Evolutionary conservation across 2,888 invertebrate species (phyloP).

Genomic region (Andrena chrysosceles): DNA sequence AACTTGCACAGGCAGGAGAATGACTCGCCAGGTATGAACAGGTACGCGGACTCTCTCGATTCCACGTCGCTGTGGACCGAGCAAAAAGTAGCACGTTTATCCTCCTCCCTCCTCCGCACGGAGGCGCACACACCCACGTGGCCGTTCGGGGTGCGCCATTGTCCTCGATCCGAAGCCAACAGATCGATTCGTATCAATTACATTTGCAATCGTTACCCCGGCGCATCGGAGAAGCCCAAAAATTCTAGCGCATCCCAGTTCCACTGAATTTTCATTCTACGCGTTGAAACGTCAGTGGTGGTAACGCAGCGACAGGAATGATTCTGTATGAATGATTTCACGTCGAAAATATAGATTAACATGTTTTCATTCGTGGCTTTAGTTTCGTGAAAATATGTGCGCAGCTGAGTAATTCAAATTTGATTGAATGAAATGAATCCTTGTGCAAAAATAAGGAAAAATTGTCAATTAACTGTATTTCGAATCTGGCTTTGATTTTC

Average conservation of each 20-base stretch:
- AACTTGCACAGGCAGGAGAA: constrained; percentile 46
- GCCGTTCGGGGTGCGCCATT: constrained; percentile 47
- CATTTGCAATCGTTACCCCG: constrained; percentile 56
- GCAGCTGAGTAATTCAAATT: too few relatives aligned
- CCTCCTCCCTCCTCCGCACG: constrained; percentile 43
- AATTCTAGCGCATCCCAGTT: constrained; percentile 12
- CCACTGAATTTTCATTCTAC: too few relatives aligned
- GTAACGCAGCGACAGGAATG: too few relatives aligned
- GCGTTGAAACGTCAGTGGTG: too few relatives aligned
- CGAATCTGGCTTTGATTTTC: too few relatives aligned
- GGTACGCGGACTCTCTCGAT: constrained; percentile 65
- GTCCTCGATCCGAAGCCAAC: constrained; percentile 42
- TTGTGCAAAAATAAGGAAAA: too few relatives aligned
- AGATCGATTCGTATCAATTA: constrained; percentile 57
- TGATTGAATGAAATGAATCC: too few relatives aligned
- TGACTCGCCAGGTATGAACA: constrained; percentile 65
- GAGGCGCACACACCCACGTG: constrained; percentile 35
- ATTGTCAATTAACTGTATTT: too few relatives aligned
- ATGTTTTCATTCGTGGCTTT: too few relatives aligned
- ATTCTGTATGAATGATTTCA: too few relatives aligned
- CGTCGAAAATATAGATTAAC: too few relatives aligned
- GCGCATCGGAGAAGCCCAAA: constrained; percentile 21
- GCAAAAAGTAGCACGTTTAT: constrained; percentile 57
- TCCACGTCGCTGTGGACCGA: constrained; percentile 48
- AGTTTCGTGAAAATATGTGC: too few relatives aligned